Evolutionary conservation across 2,113 vertebrate genomes (phyloP), one percentile per base, ranked within the genome.

Genomic region (Procavia capensis): DNA sequence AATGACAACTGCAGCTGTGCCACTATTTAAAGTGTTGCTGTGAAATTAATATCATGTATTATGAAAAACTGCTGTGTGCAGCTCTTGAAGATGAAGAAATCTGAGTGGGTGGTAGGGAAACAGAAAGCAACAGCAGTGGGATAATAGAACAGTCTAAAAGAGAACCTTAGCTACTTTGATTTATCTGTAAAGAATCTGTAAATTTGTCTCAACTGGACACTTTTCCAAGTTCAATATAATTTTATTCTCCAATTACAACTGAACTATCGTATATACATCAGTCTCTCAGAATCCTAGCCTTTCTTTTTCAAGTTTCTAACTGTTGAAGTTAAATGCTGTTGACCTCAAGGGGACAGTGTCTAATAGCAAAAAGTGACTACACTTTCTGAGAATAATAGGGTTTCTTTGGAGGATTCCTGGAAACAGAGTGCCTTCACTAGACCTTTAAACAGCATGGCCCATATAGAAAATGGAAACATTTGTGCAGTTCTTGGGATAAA

Each of bases 1-100:
- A 93, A 94, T 84, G 86, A 95, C 95, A 97, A 95, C 68, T 87
- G 80, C 87, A 96, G 90, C 84, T 93, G 90, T 84, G 68, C 31
- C 64, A 86, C 86, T 96, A 93, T 94, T 91, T 93, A 95, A 95
- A 94, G 90, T 85, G 16, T 74, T 90, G 34, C 50, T 94, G 80
- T 84, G 70, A 95, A 95, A 96, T 96, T 94, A 97, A 97, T 95
- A 95, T 93, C 88, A 88, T 80, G 4, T 57, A 70, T 95, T 94
- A 78, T 88, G 79, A 72, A 86, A 93, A 96, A 95, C 47, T 87
- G 31, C 57, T 95, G 76, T 78, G 84, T 91, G 54, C 25, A 43
- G 36, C 29, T 96, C 24, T 59, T 89, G 10, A 25, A 88, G 68
- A 93, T 86, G 25, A 86, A 87, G 93, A 95, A 93, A 94, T 89